Percentiles rank a stretch among this genome's conserved stretches.
Evolutionary conservation across 2,888 invertebrate species (phyloP).

Genomic region (Aromia moschata): DNA sequence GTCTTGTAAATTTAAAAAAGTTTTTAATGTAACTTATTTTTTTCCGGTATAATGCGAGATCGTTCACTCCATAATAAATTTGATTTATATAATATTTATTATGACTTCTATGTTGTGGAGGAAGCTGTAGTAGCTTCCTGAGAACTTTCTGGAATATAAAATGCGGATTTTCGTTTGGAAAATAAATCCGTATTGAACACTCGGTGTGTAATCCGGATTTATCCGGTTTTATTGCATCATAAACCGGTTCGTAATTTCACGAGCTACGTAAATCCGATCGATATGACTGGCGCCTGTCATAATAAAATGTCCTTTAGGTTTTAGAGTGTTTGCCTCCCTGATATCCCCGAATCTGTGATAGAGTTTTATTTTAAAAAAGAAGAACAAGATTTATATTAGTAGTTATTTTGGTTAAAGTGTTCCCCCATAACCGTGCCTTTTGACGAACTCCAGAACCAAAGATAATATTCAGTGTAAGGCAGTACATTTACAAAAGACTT

Average conservation of each 20-base stretch:
- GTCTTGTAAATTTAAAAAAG: background rate
- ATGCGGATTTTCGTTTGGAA: too few species aligned
- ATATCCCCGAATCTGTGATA: constrained; percentile 43
- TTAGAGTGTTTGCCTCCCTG: constrained; percentile 29
- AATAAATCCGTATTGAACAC: too few species aligned
- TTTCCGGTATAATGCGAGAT: background rate
- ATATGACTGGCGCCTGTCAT: constrained; percentile 19
- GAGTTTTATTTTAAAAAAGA: constrained; percentile 16
- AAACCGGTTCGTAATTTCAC: constrained; percentile 31
- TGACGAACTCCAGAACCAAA: constrained; percentile 38
- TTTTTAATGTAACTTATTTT: background rate
- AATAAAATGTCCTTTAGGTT: constrained; percentile 30
- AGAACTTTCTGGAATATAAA: too few species aligned
- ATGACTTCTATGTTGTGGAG: too few species aligned
- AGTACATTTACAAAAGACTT: constrained; percentile 27
- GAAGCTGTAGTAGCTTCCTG: too few species aligned
- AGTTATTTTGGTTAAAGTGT: constrained; percentile 37
- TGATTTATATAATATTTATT: background rate
- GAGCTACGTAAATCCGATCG: constrained; percentile 26
- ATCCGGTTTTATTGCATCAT: too few species aligned
- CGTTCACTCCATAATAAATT: background rate
- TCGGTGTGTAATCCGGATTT: too few species aligned
- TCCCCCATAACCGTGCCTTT: constrained; percentile 40
- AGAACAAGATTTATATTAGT: constrained; percentile 15
- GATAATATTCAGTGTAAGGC: constrained; percentile 36